Conservation (phyloP, 2,113 vertebrate genomes). For the Hippocampus abdominalis region DNA sequence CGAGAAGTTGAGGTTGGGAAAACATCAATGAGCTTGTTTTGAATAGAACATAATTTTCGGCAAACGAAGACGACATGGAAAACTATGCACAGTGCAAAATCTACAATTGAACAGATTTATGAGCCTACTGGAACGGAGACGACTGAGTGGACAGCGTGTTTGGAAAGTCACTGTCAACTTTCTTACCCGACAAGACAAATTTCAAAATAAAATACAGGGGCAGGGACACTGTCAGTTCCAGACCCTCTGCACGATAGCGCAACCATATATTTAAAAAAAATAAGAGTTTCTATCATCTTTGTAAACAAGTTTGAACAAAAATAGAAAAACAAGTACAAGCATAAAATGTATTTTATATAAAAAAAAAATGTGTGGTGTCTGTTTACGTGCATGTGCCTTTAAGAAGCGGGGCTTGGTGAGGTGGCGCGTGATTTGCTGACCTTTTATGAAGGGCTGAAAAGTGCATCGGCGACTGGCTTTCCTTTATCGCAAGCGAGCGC, state of each 20-base stretch:
- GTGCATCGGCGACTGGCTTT: not conserved
- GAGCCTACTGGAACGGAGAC: conserved; percentile 11
- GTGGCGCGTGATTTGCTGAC: not conserved
- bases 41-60: conserved; percentile 63
- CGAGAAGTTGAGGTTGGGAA: conserved; percentile 28
- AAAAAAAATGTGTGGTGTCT: not conserved
- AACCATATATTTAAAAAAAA: no score
- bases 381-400: not conserved
- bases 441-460: no score
- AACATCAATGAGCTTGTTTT: conserved; percentile 16
- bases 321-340: not conserved
- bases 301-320: not conserved
- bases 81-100: conserved; percentile 63
- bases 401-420: not conserved
- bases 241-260: no score
- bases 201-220: no score
- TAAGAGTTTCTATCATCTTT: not conserved
- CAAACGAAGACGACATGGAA: conserved; percentile 31
- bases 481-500: not conserved
- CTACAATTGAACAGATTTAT: conserved; percentile 41
- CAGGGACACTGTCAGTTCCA: no score
- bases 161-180: not conserved
- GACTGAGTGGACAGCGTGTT: not conserved
- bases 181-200: no score
- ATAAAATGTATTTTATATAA: not conserved